Percentiles rank a stretch among this genome's conserved stretches.
These are phyloP conservation scores for Trichosurus vulpecula DNA, from an alignment of 2,797 vertebrate genomes.

Conservation along the genomic window DNA sequence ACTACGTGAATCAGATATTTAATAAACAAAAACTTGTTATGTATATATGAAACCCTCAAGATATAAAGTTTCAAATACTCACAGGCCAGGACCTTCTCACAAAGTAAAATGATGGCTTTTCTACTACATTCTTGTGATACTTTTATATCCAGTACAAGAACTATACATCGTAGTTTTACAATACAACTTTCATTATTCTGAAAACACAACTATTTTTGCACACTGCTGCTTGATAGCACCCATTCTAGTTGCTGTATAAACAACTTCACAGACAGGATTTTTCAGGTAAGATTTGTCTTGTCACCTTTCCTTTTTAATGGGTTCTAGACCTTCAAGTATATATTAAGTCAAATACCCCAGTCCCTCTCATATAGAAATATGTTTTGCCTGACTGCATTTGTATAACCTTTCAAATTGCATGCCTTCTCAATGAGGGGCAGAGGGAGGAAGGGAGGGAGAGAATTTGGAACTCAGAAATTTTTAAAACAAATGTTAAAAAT, in stretches of 20 bases:
- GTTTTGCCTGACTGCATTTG: too few relatives aligned
- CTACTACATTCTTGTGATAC: neutral
- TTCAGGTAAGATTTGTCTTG: too few relatives aligned
- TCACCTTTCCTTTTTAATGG: too few relatives aligned
- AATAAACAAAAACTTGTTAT: neutral
- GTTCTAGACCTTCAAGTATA: too few relatives aligned
- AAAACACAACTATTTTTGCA: neutral
- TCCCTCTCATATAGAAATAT: too few relatives aligned
- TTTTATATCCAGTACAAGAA: neutral
- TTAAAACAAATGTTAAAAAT: too few relatives aligned
- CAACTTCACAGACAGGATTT: neutral
- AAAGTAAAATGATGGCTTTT: neutral
- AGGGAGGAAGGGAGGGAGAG: neutral
- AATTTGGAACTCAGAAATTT: neutral
- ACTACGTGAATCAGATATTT: neutral
- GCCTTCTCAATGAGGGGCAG: neutral
- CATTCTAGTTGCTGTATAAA: neutral
- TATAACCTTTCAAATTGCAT: too few relatives aligned
- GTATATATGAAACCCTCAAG: neutral
- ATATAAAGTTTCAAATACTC: neutral
- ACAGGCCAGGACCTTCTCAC: neutral
- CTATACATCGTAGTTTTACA: neutral
- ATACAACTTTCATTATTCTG: neutral
- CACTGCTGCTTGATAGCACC: neutral
- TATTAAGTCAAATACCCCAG: too few relatives aligned